These are phyloP conservation scores for Ceuthmochares aereus DNA, from an alignment of 2,113 vertebrate species.

Conservation along the genomic window DNA sequence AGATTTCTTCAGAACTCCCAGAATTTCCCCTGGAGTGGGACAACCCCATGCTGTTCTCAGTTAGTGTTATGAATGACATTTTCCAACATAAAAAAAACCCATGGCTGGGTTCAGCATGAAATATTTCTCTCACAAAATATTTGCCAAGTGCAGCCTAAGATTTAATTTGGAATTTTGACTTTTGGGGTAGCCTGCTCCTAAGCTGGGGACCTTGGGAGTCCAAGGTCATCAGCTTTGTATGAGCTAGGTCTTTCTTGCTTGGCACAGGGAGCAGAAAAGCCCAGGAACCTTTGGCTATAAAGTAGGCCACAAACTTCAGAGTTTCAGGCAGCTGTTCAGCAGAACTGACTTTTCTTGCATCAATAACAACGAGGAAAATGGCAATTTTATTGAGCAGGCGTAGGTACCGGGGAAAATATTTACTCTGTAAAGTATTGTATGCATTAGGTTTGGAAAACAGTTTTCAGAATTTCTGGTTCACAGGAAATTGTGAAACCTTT, in stretches of 20 bases:
- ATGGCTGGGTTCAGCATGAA: background rate
- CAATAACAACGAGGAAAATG: background rate
- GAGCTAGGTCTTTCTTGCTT: background rate
- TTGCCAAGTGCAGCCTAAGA: background rate
- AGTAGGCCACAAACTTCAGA: background rate
- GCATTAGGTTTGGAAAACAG: background rate
- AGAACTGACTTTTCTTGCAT: background rate
- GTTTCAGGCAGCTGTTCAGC: background rate
- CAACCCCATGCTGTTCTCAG: slow-evolving; percentile 36
- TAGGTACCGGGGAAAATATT: background rate
- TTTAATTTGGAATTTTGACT: background rate
- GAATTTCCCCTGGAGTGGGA: slow-evolving; percentile 43
- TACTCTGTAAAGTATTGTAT: background rate
- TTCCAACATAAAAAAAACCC: background rate
- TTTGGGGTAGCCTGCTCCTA: background rate
- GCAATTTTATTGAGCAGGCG: background rate
- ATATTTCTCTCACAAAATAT: background rate
- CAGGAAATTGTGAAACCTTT: background rate
- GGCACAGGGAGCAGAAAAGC: background rate
- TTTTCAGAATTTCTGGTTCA: background rate
- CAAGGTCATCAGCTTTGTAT: background rate
- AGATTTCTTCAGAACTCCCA: slow-evolving; percentile 51
- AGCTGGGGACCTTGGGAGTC: background rate
- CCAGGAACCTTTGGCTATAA: background rate
- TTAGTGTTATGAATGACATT: slow-evolving; percentile 24